Percentiles rank a stretch among this genome's conserved stretches.
Evolutionary conservation across 1,140 invertebrate species (phyloP).

Genomic region (Radopholus similis): DNA sequence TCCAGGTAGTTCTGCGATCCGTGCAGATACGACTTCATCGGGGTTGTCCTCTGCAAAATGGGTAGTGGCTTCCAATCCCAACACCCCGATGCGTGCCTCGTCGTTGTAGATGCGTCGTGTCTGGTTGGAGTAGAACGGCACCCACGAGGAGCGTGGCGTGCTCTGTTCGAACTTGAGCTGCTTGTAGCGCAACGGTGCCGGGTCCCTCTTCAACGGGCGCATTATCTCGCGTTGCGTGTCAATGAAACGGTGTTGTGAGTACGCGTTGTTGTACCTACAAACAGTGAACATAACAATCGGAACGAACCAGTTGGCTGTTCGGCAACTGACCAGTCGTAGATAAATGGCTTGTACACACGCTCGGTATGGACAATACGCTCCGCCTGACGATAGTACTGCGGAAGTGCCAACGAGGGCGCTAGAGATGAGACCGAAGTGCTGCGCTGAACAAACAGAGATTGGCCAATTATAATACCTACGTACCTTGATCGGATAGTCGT

Average conservation of each 20-base stretch:
- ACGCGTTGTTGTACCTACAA: constrained; percentile 18
- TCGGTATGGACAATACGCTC: constrained; percentile 58
- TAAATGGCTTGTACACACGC: constrained; percentile 60
- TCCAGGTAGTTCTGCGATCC: constrained; percentile 56
- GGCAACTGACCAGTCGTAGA: constrained; percentile 54
- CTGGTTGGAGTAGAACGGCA: constrained; percentile 58
- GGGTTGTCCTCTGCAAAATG: constrained; percentile 44
- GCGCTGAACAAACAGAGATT: constrained; percentile 3
- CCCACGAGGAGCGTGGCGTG: constrained; percentile 37
- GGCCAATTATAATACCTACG: not conserved
- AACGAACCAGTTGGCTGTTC: constrained; percentile 38
- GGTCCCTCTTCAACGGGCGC: constrained; percentile 24
- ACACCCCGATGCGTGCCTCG: constrained; percentile 31
- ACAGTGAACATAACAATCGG: not conserved
- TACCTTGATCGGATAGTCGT: constrained; percentile 55
- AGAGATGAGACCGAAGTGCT: constrained; percentile 53
- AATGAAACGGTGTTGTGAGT: constrained; percentile 1
- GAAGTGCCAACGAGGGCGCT: constrained; percentile 56
- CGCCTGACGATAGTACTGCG: constrained; percentile 57
- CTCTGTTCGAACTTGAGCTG: constrained; percentile 9
- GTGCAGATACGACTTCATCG: constrained; percentile 53
- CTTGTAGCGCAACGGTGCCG: constrained; percentile 13
- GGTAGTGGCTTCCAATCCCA: not conserved
- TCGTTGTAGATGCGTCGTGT: constrained; percentile 59
- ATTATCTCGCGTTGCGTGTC: constrained; percentile 46